Base-by-base conservation (phyloP, 1,140 invertebrate species). In the Drosophila sulfurigaster region DNA sequence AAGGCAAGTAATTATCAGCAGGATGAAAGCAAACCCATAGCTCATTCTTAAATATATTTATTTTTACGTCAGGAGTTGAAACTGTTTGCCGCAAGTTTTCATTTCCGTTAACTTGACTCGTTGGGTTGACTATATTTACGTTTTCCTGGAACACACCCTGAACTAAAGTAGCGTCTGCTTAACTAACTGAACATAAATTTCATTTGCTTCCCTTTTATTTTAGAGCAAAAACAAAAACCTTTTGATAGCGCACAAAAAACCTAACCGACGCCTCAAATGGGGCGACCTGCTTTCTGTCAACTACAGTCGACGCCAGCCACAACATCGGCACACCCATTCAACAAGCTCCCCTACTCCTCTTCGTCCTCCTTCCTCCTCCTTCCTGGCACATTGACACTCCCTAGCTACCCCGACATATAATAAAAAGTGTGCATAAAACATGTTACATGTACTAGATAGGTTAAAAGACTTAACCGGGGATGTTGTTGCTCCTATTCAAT, bases 241-340 rank as follows among this genome's bases (percentile, higher is more conserved):
- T 71, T 71, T 71, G 68, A 71, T 64, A 60, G 25, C 16, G 25
- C 16, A 52, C 6, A 52, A 41, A 54, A 52, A 54, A 16, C 1
- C 58, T 30, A 65, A 65, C 20, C 30, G 45, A 62, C 73, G 58
- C 38, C 43, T 46, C 58, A 65, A 76, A 70, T 52, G 58, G 75
- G 51, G 30, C 75, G 82, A 86, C 82, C 82, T 81, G 81, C 51
- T 81, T 85, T 69, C 78, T 68, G 66, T 15, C 67, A 73, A 63
- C 60, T 51, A 71, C 62, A 63, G 64, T 49, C 41, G 20, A 25
- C 20, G 48, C 60, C 60, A 78, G 82, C 74, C 78, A 79, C 75
- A 79, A 82, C 71, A 86, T 76, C 64, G 75, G 49, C 79, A 70
- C 82, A 87, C 82, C 79, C 82, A 54, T 82, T 73, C 79, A 73